Evolutionary conservation across 2,113 vertebrate genomes (phyloP).

Genomic region (Deroptyus accipitrinus): DNA sequence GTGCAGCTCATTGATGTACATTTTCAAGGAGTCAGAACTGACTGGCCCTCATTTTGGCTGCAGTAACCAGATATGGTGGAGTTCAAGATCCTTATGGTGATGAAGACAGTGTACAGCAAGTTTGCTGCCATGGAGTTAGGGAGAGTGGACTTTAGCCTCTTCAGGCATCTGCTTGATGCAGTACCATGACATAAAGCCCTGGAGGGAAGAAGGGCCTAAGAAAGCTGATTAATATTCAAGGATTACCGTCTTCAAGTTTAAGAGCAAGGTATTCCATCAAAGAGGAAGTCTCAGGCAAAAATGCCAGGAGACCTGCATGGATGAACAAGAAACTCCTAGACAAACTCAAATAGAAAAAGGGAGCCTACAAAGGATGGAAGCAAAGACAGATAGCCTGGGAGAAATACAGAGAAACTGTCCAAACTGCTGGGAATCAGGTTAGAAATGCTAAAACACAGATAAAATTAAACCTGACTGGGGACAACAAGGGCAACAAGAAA

Average conservation of each 20-base stretch:
- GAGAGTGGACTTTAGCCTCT: background rate
- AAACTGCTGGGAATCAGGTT: background rate
- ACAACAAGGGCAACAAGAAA: background rate
- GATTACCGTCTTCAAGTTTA: background rate
- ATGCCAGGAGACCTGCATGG: background rate
- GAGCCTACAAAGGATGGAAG: background rate
- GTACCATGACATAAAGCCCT: background rate
- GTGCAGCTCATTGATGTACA: fast-evolving
- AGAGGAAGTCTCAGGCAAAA: background rate
- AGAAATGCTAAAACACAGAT: background rate
- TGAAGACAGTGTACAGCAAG: background rate
- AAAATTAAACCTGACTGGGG: background rate
- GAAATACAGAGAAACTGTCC: background rate
- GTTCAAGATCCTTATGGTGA: background rate
- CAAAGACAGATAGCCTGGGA: background rate
- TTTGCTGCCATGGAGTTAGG: background rate
- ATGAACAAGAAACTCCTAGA: background rate
- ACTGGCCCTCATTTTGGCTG: background rate
- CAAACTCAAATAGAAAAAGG: background rate
- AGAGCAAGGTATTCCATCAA: background rate
- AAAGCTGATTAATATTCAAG: background rate
- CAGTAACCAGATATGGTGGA: background rate
- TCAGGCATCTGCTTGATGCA: background rate
- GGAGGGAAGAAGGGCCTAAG: background rate
- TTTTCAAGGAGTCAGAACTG: background rate